These are phyloP conservation scores for Prosopocoilus inquinatus DNA, from an alignment of 2,888 invertebrate genomes.

Conservation along the genomic window DNA sequence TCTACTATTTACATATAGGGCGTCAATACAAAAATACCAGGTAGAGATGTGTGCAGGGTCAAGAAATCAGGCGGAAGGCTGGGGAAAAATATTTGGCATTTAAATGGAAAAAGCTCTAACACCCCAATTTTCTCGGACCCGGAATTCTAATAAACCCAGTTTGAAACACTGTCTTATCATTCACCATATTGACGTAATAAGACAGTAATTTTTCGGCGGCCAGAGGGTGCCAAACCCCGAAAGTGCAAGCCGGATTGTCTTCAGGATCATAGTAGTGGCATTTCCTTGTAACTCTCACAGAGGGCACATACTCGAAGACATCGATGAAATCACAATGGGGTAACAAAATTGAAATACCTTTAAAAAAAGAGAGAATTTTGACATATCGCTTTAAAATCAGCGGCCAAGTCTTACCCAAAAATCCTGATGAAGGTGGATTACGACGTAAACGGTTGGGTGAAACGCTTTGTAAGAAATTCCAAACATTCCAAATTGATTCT, in stretches of 20 bases:
- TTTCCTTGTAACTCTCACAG: slow-evolving; percentile 68
- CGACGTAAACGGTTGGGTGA: slow-evolving; percentile 66
- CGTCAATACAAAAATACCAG: too few relatives aligned
- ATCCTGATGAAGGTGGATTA: slow-evolving; percentile 85
- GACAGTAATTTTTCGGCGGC: slow-evolving; percentile 80
- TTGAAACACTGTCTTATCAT: slow-evolving; percentile 71
- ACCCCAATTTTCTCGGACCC: slow-evolving; percentile 43
- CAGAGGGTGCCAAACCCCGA: slow-evolving; percentile 84
- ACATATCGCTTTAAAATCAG: neutral
- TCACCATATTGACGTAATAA: slow-evolving; percentile 66
- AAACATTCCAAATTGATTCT: slow-evolving; percentile 72
- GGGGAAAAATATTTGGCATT: neutral
- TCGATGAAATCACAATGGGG: slow-evolving; percentile 74
- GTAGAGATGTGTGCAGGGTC: too few relatives aligned
- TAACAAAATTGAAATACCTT: slow-evolving; percentile 71
- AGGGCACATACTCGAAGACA: slow-evolving; percentile 80
- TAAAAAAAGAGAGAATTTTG: slow-evolving; percentile 22
- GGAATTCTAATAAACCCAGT: slow-evolving; percentile 67
- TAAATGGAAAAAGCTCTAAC: slow-evolving; percentile 7
- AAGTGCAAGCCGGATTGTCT: slow-evolving; percentile 67
- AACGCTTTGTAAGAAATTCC: slow-evolving; percentile 73
- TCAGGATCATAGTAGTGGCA: slow-evolving; percentile 79
- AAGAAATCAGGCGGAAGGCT: neutral
- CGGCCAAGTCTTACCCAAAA: slow-evolving; percentile 64
- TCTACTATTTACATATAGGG: too few relatives aligned